Conservation (phyloP, 2,797 vertebrate genomes). For the Perodicticus potto region DNA sequence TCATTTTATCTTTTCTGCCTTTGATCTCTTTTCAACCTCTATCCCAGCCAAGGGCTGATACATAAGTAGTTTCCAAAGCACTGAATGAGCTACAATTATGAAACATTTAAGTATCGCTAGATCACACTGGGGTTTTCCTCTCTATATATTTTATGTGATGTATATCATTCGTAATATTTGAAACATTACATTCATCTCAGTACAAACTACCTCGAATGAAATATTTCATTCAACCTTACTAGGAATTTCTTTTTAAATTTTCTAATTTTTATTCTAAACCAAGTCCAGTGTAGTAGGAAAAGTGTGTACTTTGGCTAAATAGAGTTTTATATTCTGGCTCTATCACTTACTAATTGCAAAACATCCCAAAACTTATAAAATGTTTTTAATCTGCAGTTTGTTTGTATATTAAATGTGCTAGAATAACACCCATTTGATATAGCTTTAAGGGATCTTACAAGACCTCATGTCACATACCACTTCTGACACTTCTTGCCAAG, state of each 20-base stretch:
- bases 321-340: not conserved
- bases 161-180: not conserved
- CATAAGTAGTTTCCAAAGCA: not conserved
- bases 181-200: not conserved
- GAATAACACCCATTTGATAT: not conserved
- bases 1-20: not conserved
- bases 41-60: not conserved
- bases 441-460: not conserved
- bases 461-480: too few species aligned
- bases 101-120: not conserved
- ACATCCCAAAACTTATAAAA: not conserved
- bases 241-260: not conserved
- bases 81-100: not conserved
- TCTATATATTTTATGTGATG: not conserved
- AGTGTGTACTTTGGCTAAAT: not conserved
- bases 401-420: not conserved
- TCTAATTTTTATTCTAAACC: not conserved
- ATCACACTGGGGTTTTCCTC: not conserved
- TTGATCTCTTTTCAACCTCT: not conserved
- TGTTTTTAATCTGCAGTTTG: not conserved
- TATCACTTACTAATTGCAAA: not conserved
- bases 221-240: not conserved
- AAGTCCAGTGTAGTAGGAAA: not conserved
- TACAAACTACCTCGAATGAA: not conserved
- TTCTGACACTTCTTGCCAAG: too few species aligned